Percentiles rank a stretch among this genome's conserved stretches.
Conservation (phyloP, 2,888 invertebrate species). For the Xestia rhomboidea region DNA sequence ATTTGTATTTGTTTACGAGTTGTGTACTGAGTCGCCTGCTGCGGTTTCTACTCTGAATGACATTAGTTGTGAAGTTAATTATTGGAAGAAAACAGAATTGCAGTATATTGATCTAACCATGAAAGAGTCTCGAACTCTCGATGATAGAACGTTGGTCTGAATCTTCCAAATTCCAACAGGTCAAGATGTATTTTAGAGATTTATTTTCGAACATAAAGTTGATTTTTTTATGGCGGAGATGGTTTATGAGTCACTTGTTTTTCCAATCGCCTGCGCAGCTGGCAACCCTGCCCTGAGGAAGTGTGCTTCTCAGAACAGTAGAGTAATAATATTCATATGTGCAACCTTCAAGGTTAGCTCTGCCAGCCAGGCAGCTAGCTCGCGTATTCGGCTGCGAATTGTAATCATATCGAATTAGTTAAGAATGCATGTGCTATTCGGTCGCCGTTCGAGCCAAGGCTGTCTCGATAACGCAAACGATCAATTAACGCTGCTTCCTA, state of each 20-base stretch:
- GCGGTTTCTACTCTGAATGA: constrained; percentile 16
- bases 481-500: constrained; percentile 60
- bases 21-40: constrained; percentile 26
- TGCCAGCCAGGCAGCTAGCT: constrained; percentile 9
- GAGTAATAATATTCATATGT: constrained; percentile 55
- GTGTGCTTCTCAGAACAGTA: constrained; percentile 60
- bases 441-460: constrained; percentile 61
- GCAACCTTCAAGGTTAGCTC: constrained; percentile 52
- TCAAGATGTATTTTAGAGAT: constrained; percentile 37
- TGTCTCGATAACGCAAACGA: constrained; percentile 61
- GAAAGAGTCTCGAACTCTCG: neutral
- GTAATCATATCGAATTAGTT: constrained; percentile 57
- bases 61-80: constrained; percentile 12
- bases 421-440: constrained; percentile 57
- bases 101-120: neutral
- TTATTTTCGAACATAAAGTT: constrained; percentile 47
- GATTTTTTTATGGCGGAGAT: constrained; percentile 41
- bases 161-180: constrained; percentile 45
- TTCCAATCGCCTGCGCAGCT: constrained; percentile 34
- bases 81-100: neutral
- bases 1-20: constrained; percentile 51
- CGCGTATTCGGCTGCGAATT: constrained; percentile 53
- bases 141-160: constrained; percentile 12
- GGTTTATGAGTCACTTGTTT: constrained; percentile 60
- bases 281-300: constrained; percentile 52